Evolutionary conservation across 2,797 vertebrate genomes (phyloP).

Genomic region (Aplochiton taeniatus): DNA sequence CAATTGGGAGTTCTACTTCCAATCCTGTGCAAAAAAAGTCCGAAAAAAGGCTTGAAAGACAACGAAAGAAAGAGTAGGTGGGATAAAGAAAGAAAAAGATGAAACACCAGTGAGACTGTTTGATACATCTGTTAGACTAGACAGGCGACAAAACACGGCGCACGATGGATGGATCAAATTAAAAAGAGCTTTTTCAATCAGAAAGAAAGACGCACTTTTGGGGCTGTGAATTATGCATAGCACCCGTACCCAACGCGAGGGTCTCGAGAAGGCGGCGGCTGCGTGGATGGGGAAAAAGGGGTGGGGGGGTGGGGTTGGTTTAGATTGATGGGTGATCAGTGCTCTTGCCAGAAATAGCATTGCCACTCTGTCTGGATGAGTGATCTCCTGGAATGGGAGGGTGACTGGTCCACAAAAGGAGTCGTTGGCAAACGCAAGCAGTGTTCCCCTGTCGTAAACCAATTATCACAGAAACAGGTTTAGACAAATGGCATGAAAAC

Average conservation of each 20-base stretch:
- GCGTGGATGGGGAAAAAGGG: conserved; percentile 2
- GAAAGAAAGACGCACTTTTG: neutral
- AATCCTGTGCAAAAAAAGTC: neutral
- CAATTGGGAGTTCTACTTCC: neutral
- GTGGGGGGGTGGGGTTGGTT: neutral
- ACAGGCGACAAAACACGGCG: neutral
- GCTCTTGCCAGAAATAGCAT: conserved; percentile 25
- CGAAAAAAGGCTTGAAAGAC: neutral
- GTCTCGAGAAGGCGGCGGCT: conserved; percentile 7
- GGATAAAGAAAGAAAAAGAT: neutral
- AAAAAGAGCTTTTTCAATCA: conserved; percentile 28
- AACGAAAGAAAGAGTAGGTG: conserved; percentile 3
- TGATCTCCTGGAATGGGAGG: conserved; percentile 17
- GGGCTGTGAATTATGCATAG: conserved; percentile 21
- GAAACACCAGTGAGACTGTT: neutral
- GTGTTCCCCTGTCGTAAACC: too few relatives aligned
- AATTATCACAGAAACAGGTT: too few relatives aligned
- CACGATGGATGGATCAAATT: conserved; percentile 32
- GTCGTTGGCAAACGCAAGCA: too few relatives aligned
- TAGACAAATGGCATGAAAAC: too few relatives aligned
- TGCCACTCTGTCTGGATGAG: conserved; percentile 12
- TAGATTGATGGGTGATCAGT: conserved; percentile 24
- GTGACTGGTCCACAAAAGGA: conserved; percentile 1
- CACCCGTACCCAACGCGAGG: conserved; percentile 5
- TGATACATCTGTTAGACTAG: conserved; percentile 18